Percentiles rank a stretch among this genome's conserved stretches.
These are phyloP conservation scores for Carposina sasakii DNA, from an alignment of 1,140 invertebrate species.

Conservation along the genomic window DNA sequence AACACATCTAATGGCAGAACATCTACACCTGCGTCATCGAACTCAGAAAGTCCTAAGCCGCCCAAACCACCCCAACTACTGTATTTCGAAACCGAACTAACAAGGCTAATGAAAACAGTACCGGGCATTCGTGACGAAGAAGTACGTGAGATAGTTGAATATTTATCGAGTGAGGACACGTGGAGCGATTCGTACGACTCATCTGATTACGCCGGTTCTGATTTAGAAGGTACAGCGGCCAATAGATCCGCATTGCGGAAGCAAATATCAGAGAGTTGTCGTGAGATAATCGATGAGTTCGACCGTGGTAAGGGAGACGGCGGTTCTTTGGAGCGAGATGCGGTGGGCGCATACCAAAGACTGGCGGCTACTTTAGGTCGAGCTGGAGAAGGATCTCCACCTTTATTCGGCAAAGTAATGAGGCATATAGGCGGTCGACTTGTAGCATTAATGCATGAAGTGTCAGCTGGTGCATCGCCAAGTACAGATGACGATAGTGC, in stretches of 20 bases:
- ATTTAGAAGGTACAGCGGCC: conserved; percentile 83
- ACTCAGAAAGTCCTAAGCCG: conserved; percentile 74
- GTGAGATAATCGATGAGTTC: conserved; percentile 91
- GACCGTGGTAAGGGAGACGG: conserved; percentile 77
- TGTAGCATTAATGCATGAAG: conserved; percentile 93
- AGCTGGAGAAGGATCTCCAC: conserved; percentile 83
- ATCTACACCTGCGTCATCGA: conserved; percentile 71
- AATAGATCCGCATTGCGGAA: conserved; percentile 83
- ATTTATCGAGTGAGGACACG: conserved; percentile 91
- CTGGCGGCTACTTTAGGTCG: conserved; percentile 86
- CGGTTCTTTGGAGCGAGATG: conserved; percentile 79
- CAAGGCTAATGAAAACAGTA: conserved; percentile 92
- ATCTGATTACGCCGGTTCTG: conserved; percentile 91
- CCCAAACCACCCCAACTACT: conserved; percentile 87
- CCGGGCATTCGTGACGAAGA: conserved; percentile 92
- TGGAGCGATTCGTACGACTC: conserved; percentile 95
- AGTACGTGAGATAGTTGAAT: conserved; percentile 92
- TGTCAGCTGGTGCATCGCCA: conserved; percentile 85
- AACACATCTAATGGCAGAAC: conserved; percentile 76
- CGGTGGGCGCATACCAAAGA: conserved; percentile 88
- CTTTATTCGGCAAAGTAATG: conserved; percentile 93
- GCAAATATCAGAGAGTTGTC: conserved; percentile 89
- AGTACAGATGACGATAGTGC: conserved; percentile 86
- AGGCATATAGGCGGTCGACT: conserved; percentile 92
- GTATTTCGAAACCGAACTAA: conserved; percentile 91